Base-by-base conservation (phyloP, 2,888 invertebrate genomes). In the Diachrysia chrysitis region DNA sequence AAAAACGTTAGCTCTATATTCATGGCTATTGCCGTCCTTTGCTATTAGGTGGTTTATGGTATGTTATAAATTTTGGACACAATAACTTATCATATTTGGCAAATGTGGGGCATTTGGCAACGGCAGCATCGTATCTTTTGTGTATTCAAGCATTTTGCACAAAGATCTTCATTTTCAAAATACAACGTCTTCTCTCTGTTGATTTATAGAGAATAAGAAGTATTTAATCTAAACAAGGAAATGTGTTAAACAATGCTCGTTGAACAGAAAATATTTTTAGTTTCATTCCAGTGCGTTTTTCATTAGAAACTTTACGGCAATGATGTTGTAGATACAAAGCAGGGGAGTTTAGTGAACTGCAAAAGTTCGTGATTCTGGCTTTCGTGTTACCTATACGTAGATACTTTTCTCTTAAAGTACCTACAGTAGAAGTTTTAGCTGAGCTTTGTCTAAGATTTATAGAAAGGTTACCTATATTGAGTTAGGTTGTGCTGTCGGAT, bases 361-460 rank as follows among this genome's bases (percentile, higher is more conserved):
- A 67, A 64, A 78, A 75, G 68, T 68, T 78, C 54, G 53, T 64
- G 58, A 64, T 61, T 73, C 61, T 61, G 46, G 42, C 69, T 69
- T 76, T 56, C 19, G 53, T 78, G 63, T 71, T 66, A 63, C 69
- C 58, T 66, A 29, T 60, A n/a, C n/a, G n/a, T n/a, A 60, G 60
- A 78, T 78, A 78, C 69, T 73, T 64, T 64, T 9, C 32, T 32
- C 56, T 54, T 55, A 65, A 63, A 61, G 59, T 74, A 61, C 32
- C 32, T 32, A 32, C 59, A 64, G 56, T 54, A 58, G 46, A 78
- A 76, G 59, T 76, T 78, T 67, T 58, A 62, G 56, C 60, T 53
- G 48, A 60, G 75, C 70, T 76, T 74, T 70, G 75, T 76, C 35
- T 63, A 51, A 74, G 71, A 76, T 79, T 76, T 76, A 78, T 64